Evolutionary conservation across 2,113 vertebrate genomes (phyloP).

Genomic region (Oostethus manadensis): DNA sequence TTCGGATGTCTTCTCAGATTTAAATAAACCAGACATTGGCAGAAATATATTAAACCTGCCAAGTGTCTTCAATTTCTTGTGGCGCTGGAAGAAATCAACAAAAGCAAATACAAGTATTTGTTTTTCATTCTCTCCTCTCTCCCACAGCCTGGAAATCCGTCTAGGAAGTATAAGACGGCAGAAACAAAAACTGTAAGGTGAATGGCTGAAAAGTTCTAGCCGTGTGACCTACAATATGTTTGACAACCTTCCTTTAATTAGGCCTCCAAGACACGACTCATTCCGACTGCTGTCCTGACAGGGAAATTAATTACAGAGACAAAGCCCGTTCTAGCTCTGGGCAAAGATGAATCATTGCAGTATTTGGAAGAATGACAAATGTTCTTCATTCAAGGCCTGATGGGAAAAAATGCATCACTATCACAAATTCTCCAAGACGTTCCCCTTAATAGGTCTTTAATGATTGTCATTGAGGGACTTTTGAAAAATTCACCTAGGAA

Average conservation of each 20-base stretch:
- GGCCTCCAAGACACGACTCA: constrained; percentile 60
- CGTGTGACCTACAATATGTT: constrained; percentile 64
- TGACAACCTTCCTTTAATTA: constrained; percentile 70
- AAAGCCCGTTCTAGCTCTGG: constrained; percentile 62
- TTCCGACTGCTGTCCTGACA: constrained; percentile 63
- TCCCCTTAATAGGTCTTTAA: constrained; percentile 6
- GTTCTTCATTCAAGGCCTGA: constrained; percentile 52
- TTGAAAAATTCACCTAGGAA: constrained; percentile 8
- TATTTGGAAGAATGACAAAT: constrained; percentile 62
- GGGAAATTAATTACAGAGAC: constrained; percentile 69
- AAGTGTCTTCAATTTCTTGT: constrained; percentile 48
- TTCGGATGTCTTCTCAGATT: constrained; percentile 6
- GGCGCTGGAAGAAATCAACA: constrained; percentile 50
- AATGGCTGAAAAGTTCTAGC: constrained; percentile 48
- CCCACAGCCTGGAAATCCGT: constrained; percentile 28
- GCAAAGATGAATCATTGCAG: constrained; percentile 64
- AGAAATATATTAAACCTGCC: constrained; percentile 4
- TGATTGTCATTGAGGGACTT: neutral
- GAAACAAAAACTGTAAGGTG: constrained; percentile 28
- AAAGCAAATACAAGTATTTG: constrained; percentile 47
- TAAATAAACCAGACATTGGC: constrained; percentile 33
- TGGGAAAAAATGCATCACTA: constrained; percentile 30
- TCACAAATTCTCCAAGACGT: constrained; percentile 24
- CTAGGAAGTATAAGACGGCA: constrained; percentile 38
- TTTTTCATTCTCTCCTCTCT: constrained; percentile 27